Evolutionary conservation across 2,888 invertebrate species (phyloP).

Genomic region (Philaethria dido): DNA sequence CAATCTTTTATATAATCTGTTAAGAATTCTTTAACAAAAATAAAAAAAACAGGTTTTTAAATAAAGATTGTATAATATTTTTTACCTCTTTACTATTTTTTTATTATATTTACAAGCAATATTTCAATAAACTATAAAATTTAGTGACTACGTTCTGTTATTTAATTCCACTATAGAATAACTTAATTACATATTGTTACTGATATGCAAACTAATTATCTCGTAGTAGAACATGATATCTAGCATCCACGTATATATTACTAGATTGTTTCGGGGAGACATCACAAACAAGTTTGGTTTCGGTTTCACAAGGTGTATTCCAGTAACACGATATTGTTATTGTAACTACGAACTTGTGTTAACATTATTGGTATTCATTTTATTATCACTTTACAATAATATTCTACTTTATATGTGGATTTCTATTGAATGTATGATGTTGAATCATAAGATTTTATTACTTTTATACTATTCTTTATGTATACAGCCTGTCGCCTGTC

Average conservation of each 20-base stretch:
- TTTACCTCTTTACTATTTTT: too few relatives aligned
- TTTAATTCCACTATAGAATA: neutral
- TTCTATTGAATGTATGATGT: too few relatives aligned
- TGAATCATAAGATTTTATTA: too few relatives aligned
- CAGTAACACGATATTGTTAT: neutral
- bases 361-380: neutral
- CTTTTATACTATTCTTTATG: too few relatives aligned
- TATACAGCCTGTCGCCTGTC: too few relatives aligned
- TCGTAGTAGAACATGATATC: slow-evolving; percentile 7
- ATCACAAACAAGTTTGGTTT: neutral
- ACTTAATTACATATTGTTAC: slow-evolving; percentile 3
- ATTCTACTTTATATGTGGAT: neutral
- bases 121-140: neutral
- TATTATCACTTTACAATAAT: neutral
- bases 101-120: neutral
- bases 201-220: slow-evolving; percentile 18
- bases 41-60: too few relatives aligned
- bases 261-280: neutral
- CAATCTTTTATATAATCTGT: too few relatives aligned
- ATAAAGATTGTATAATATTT: too few relatives aligned
- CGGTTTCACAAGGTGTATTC: neutral
- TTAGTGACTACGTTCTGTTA: neutral
- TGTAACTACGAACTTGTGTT: neutral
- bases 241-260: neutral
- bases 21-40: too few relatives aligned